Percentiles rank a stretch among this genome's conserved stretches.
These are phyloP conservation scores for Minunthozetes semirufus DNA, from an alignment of 2,888 invertebrate genomes.

Conservation along the genomic window DNA sequence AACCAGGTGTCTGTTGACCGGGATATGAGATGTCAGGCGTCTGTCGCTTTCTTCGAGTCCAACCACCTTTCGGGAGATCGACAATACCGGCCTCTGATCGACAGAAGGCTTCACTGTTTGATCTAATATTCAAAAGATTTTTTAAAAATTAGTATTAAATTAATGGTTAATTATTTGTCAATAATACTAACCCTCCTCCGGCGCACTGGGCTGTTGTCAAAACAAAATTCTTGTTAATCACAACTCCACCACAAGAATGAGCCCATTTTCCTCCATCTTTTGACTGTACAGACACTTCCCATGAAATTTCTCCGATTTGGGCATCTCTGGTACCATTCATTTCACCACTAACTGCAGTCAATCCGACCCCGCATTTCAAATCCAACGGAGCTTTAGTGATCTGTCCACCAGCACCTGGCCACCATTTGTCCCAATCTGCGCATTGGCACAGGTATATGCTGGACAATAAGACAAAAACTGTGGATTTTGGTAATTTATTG, in stretches of 20 bases:
- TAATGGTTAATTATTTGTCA: too few species aligned
- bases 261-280: slow-evolving; percentile 31
- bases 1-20: slow-evolving; percentile 28
- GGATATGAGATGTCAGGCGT: slow-evolving; percentile 19
- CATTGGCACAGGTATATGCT: background rate
- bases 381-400: slow-evolving; percentile 16
- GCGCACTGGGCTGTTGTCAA: slow-evolving; percentile 32
- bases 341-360: background rate
- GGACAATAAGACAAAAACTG: background rate
- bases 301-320: slow-evolving; percentile 14
- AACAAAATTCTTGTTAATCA: slow-evolving; percentile 22
- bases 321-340: slow-evolving; percentile 26
- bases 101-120: slow-evolving; percentile 17
- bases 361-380: slow-evolving; percentile 19
- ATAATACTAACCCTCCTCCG: slow-evolving; percentile 33
- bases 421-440: background rate
- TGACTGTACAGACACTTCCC: slow-evolving; percentile 30
- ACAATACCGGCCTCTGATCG: slow-evolving; percentile 30
- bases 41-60: background rate
- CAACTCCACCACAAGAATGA: slow-evolving; percentile 34
- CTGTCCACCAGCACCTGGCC: background rate
- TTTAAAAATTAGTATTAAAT: background rate
- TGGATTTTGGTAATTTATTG: background rate
- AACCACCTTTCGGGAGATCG: slow-evolving; percentile 35
- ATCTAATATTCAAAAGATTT: background rate